Evolutionary conservation across 1,140 invertebrate genomes (phyloP).

Genomic region (Pseudomyrmex cubaensis): DNA sequence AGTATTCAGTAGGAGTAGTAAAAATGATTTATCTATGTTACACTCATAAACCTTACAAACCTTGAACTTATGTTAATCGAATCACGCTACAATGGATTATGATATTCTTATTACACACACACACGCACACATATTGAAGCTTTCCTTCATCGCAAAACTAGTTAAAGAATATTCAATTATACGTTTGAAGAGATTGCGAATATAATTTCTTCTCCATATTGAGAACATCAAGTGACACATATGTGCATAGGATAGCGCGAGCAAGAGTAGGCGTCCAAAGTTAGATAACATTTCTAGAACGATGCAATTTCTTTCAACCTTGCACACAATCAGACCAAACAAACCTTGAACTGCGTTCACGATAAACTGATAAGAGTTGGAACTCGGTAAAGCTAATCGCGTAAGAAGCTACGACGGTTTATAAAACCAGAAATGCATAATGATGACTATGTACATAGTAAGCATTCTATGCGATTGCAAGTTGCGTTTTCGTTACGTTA

Average conservation of each 20-base stretch:
- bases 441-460: background rate
- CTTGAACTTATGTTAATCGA: too few species aligned
- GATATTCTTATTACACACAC: too few species aligned
- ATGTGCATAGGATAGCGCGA: too few species aligned
- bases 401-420: background rate
- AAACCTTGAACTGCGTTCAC: conserved; percentile 39
- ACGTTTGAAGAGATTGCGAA: background rate
- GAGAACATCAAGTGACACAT: background rate
- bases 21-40: background rate
- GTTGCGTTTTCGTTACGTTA: background rate
- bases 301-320: conserved; percentile 15
- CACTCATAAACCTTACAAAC: too few species aligned
- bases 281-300: conserved; percentile 6
- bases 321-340: background rate
- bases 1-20: background rate
- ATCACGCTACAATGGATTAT: too few species aligned
- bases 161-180: too few species aligned
- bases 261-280: background rate
- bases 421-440: background rate
- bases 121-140: too few species aligned
- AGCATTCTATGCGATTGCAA: too few species aligned
- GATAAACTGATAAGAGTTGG: conserved; percentile 29
- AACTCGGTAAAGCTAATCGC: background rate
- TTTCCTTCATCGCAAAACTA: too few species aligned
- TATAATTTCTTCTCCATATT: background rate